These are phyloP conservation scores for Scaptodrosophila latifasciaeformis DNA, from an alignment of 2,888 invertebrate species.

Conservation along the genomic window DNA sequence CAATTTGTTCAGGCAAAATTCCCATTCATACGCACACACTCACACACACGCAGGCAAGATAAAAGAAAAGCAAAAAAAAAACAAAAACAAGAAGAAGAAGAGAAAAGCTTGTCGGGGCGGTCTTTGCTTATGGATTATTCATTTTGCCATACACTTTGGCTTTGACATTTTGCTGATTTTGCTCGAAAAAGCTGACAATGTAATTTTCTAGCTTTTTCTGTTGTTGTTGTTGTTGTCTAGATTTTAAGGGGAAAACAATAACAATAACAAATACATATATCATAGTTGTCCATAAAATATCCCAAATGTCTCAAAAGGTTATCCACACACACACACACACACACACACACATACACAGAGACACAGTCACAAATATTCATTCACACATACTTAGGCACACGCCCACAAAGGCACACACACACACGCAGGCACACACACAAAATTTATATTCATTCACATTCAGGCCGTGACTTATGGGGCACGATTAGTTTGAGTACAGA, in stretches of 20 bases:
- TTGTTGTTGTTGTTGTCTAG: not conserved
- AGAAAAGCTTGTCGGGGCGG: no score
- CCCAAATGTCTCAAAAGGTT: not conserved
- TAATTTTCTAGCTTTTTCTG: not conserved
- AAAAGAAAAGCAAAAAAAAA: no score
- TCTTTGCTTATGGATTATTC: not conserved
- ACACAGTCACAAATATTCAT: constrained; percentile 2
- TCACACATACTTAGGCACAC: not conserved
- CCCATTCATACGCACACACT: constrained; percentile 11
- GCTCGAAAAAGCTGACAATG: not conserved
- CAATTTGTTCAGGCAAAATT: constrained; percentile 20
- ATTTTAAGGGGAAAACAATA: no score
- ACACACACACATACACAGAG: constrained; percentile 11
- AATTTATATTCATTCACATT: not conserved
- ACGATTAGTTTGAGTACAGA: no score
- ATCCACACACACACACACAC: constrained; percentile 6
- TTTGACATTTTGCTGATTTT: no score
- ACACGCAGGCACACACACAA: not conserved
- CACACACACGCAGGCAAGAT: constrained; percentile 8
- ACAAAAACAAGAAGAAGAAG: no score
- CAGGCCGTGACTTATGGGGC: not conserved
- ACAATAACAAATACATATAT: no score
- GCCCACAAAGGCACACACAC: not conserved
- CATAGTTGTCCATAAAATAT: not conserved
- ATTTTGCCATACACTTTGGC: not conserved